These are phyloP conservation scores for Meiosimyza decipiens DNA, from an alignment of 2,888 invertebrate species.

Conservation along the genomic window DNA sequence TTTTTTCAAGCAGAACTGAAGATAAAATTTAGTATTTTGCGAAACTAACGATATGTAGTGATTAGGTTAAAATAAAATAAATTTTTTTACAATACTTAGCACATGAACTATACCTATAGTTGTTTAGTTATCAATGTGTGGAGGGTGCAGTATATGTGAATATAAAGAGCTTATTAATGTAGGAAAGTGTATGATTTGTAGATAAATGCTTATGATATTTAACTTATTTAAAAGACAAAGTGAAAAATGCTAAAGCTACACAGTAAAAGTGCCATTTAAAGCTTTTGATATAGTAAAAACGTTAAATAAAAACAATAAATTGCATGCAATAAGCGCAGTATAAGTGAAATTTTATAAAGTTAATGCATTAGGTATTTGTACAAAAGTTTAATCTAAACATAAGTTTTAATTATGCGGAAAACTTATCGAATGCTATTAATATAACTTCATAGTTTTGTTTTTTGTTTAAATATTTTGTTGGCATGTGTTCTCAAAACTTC, in stretches of 20 bases:
- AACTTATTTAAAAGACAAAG: neutral
- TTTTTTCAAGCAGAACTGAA: too few species aligned
- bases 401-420: neutral
- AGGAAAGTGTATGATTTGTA: too few species aligned
- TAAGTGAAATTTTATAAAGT: neutral
- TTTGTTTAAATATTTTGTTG: neutral
- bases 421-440: too few species aligned
- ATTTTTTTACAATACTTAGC: too few species aligned
- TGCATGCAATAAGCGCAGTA: neutral
- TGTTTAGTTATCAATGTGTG: too few species aligned
- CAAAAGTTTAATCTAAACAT: neutral
- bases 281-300: neutral
- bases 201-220: too few species aligned
- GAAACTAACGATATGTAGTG: too few species aligned
- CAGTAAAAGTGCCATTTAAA: slow-evolving; percentile 19
- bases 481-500: neutral
- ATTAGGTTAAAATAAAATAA: too few species aligned
- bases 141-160: too few species aligned
- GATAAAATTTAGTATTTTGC: too few species aligned
- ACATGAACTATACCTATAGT: too few species aligned
- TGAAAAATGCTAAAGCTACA: neutral
- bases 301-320: slow-evolving; percentile 33
- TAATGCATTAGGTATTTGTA: neutral
- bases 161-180: too few species aligned
- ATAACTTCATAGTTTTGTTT: neutral